Evolutionary conservation across 2,888 invertebrate species (phyloP).

Genomic region (Drosophila kuntzei): DNA sequence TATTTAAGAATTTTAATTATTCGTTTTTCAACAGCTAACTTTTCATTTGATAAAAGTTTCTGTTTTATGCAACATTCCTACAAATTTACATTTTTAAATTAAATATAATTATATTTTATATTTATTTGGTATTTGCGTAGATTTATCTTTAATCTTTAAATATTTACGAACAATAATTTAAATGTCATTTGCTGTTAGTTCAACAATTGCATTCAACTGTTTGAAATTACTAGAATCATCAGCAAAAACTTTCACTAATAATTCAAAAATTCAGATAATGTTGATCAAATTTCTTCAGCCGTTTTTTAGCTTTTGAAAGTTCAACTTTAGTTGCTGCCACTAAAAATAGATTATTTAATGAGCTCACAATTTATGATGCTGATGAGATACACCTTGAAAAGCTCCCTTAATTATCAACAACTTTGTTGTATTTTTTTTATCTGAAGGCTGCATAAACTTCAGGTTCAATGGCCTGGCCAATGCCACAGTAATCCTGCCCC

Average conservation of each 20-base stretch:
- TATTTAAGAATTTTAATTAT: not conserved
- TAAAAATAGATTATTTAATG: slow-evolving; percentile 3
- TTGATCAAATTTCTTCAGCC: no score
- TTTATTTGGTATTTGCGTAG: no score
- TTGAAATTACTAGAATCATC: no score
- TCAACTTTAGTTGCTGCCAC: not conserved
- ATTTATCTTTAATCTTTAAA: not conserved
- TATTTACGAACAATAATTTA: no score
- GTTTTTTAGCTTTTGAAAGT: not conserved
- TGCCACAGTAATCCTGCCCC: slow-evolving; percentile 35
- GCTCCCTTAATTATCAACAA: slow-evolving; percentile 4
- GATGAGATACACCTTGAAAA: slow-evolving; percentile 55
- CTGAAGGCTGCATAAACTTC: slow-evolving; percentile 18
- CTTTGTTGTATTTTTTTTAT: slow-evolving; percentile 7
- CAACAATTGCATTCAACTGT: no score
- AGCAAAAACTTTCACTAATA: not conserved
- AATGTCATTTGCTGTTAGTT: no score
- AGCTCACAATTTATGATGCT: not conserved
- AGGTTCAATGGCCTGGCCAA: slow-evolving; percentile 59
- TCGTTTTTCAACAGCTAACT: not conserved
- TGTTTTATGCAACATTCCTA: not conserved
- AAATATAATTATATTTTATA: no score
- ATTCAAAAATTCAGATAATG: no score
- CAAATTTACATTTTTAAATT: not conserved
- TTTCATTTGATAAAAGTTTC: not conserved